These are phyloP conservation scores for Propithecus coquereli DNA, from an alignment of 2,113 vertebrate species.

Conservation along the genomic window DNA sequence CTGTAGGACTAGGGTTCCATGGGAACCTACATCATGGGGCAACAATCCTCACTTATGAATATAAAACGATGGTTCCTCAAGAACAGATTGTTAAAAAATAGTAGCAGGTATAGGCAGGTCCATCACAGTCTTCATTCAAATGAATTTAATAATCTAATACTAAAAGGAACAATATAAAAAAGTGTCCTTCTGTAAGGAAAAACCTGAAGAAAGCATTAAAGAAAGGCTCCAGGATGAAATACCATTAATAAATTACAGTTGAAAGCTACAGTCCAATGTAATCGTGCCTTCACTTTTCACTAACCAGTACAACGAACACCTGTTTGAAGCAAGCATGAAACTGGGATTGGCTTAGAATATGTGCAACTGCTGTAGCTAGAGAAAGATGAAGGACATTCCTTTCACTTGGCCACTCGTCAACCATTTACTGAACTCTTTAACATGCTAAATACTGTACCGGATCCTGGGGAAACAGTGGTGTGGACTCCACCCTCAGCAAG, in stretches of 20 bases:
- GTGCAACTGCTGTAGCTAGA: fast-evolving
- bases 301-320: neutral
- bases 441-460: fast-evolving
- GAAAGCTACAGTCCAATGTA: neutral
- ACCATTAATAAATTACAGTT: neutral
- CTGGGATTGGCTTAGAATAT: neutral
- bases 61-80: neutral
- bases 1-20: neutral
- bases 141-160: neutral
- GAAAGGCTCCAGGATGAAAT: neutral
- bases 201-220: neutral
- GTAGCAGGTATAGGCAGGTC: neutral
- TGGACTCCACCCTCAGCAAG: too few species aligned
- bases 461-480: neutral
- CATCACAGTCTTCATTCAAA: neutral
- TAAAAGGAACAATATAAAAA: neutral
- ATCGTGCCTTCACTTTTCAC: neutral
- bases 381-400: fast-evolving
- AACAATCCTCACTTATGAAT: neutral
- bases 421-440: too few species aligned
- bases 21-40: neutral
- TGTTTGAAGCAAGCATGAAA: neutral
- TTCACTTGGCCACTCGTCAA: neutral
- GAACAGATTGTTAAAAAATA: neutral
- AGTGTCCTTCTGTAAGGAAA: neutral